Evolutionary conservation across 92 coral and sea anemone genomes (phyloP), one percentile per base, ranked within the genome.

Genomic region (Parazoanthus atlanticus): DNA sequence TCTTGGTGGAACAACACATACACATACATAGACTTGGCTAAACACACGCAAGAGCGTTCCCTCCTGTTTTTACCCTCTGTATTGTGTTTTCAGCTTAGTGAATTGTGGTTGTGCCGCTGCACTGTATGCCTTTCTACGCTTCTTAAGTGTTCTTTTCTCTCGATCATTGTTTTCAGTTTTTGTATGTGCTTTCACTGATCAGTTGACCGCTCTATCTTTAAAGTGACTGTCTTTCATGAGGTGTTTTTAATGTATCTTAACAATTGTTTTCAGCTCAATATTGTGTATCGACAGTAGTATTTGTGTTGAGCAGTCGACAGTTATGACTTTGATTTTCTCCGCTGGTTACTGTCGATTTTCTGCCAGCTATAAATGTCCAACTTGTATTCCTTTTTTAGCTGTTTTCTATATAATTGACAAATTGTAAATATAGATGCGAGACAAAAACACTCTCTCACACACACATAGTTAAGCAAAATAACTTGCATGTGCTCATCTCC

Each of bases 91-190:
- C 65, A 19, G 3, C 65, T 56, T 67, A 10, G 33, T 26, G 75
- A 29, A 9, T 9, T 70, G 36, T 70, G 75, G 33, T 70, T 70
- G 19, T 70, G 36, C n/a, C n/a, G n/a, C 36, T 70, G 17, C 29
- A 69, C 74, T 69, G 17, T 70, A 8, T 29, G 75, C 36, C 15
- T 70, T 6, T 26, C 70, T 66, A 23, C 72, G 31, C 29, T 23
- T 11, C 72, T 31, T 66, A 11, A 6, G 72, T 5, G 1, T n/a
- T 70, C 26, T 28, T 26, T 8, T 29, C 75, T 70, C 38, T 8
- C 19, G 26, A 70, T 70, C 75, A 70, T 70, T 26, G 34, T 70
- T 70, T 69, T 69, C 74, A 69, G 30, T 69, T 69, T 70, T 70
- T 70, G 36, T 29, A 15, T 70, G 19, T 26, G 8, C 36, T 70